Percentiles rank a stretch among this genome's conserved stretches.
These are phyloP conservation scores for Thalassoma bifasciatum DNA, from an alignment of 2,113 vertebrate species.

Conservation along the genomic window DNA sequence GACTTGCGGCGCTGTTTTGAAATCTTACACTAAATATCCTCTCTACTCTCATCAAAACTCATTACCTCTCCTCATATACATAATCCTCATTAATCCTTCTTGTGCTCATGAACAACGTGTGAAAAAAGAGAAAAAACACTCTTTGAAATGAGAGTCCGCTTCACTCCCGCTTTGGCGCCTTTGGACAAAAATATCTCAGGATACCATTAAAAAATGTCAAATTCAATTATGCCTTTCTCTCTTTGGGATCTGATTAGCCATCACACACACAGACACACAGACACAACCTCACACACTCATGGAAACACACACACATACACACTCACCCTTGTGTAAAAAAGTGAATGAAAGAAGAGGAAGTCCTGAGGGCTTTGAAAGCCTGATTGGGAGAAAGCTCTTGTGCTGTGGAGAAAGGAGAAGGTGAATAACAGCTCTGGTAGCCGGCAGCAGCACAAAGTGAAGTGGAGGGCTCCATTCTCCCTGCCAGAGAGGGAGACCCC, in stretches of 20 bases:
- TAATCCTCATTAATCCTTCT: slow-evolving; percentile 76
- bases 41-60: slow-evolving; percentile 74
- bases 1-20: slow-evolving; percentile 63
- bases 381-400: slow-evolving; percentile 80
- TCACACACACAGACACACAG: slow-evolving; percentile 40
- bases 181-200: slow-evolving; percentile 72
- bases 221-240: slow-evolving; percentile 74
- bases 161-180: slow-evolving; percentile 56
- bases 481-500: slow-evolving; percentile 66
- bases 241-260: slow-evolving; percentile 54
- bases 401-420: slow-evolving; percentile 76
- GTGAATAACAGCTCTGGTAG: slow-evolving; percentile 77
- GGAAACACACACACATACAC: slow-evolving; percentile 7
- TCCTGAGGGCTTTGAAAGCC: slow-evolving; percentile 78
- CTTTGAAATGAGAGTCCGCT: slow-evolving; percentile 70
- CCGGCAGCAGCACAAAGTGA: slow-evolving; percentile 77
- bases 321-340: slow-evolving; percentile 44
- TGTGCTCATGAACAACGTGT: slow-evolving; percentile 64
- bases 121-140: slow-evolving; percentile 56
- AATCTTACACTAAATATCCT: slow-evolving; percentile 76
- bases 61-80: slow-evolving; percentile 73
- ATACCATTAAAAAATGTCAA: slow-evolving; percentile 78
- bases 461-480: slow-evolving; percentile 80
- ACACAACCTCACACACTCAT: background rate
- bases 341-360: slow-evolving; percentile 80